Evolutionary conservation across 2,888 invertebrate species (phyloP).

Genomic region (Papilio demoleus): DNA sequence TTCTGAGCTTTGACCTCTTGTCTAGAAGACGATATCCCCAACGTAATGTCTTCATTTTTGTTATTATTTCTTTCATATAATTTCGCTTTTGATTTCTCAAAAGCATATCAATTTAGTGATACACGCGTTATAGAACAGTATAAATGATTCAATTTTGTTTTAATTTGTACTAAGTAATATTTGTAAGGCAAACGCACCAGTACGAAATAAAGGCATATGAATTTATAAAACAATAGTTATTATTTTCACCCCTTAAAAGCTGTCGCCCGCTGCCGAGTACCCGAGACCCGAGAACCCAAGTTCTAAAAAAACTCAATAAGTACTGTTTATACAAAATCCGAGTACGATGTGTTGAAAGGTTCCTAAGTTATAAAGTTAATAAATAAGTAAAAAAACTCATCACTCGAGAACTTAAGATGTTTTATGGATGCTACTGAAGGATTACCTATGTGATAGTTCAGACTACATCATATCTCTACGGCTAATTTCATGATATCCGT

Average conservation of each 20-base stretch:
- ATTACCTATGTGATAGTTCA: too few relatives aligned
- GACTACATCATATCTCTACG: too few relatives aligned
- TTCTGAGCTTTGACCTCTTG: background rate
- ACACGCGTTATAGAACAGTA: slow-evolving; percentile 63
- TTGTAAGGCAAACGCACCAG: slow-evolving; percentile 82
- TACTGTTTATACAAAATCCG: too few relatives aligned
- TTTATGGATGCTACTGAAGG: too few relatives aligned
- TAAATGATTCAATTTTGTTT: slow-evolving; percentile 64
- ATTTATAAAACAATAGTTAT: slow-evolving; percentile 63
- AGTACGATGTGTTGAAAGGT: too few relatives aligned
- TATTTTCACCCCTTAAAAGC: background rate
- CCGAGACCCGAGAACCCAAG: too few relatives aligned
- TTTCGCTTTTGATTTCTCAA: slow-evolving; percentile 63
- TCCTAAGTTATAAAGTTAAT: too few relatives aligned
- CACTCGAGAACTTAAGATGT: too few relatives aligned
- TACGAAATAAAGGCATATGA: slow-evolving; percentile 83
- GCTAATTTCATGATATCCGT: too few relatives aligned
- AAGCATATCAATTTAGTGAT: slow-evolving; percentile 78
- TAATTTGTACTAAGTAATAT: slow-evolving; percentile 75
- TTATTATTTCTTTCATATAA: slow-evolving; percentile 52
- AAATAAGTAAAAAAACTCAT: too few relatives aligned
- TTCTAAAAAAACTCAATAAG: too few relatives aligned
- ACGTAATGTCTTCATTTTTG: slow-evolving; percentile 40
- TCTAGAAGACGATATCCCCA: slow-evolving; percentile 32
- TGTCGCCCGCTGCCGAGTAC: too few relatives aligned